Conservation (phyloP, 2,113 vertebrate genomes). For the Anarhynchus alexandrinus region DNA sequence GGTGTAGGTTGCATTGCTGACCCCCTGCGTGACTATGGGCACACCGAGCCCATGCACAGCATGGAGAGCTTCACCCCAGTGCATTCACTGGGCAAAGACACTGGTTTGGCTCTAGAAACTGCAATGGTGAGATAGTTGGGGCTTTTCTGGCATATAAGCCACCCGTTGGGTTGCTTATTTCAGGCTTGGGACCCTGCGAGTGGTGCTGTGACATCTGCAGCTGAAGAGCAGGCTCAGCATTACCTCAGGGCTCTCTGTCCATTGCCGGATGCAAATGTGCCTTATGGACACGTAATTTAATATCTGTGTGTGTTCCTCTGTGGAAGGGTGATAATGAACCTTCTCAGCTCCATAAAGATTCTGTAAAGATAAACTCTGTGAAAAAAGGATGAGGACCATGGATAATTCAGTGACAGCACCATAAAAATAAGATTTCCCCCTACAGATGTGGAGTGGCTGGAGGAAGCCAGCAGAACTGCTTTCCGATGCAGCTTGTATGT, state of each 20-base stretch:
- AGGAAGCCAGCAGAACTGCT: neutral
- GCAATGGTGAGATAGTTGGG: neutral
- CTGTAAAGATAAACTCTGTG: neutral
- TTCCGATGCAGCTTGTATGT: neutral
- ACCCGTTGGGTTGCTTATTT: neutral
- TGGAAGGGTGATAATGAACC: neutral
- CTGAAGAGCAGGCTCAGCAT: neutral
- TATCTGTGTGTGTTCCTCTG: neutral
- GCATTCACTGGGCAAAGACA: neutral
- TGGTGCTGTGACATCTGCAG: neutral
- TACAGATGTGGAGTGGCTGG: neutral
- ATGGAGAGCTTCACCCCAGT: neutral
- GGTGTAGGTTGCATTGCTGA: neutral
- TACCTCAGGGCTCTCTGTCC: neutral
- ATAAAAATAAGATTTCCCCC: neutral
- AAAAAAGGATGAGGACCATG: neutral
- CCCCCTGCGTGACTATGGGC: neutral
- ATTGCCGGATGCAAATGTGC: neutral
- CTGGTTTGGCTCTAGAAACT: neutral
- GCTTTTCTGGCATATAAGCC: fast-evolving
- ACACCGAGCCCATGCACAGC: fast-evolving
- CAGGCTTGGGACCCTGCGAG: neutral
- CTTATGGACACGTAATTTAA: neutral
- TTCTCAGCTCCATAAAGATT: neutral
- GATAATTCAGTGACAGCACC: neutral